A percentile compares a stretch with the other conserved stretches of the same genome.
These are phyloP conservation scores for Hypsibius dujardini DNA, from an alignment of 1,140 invertebrate genomes.

Conservation along the genomic window DNA sequence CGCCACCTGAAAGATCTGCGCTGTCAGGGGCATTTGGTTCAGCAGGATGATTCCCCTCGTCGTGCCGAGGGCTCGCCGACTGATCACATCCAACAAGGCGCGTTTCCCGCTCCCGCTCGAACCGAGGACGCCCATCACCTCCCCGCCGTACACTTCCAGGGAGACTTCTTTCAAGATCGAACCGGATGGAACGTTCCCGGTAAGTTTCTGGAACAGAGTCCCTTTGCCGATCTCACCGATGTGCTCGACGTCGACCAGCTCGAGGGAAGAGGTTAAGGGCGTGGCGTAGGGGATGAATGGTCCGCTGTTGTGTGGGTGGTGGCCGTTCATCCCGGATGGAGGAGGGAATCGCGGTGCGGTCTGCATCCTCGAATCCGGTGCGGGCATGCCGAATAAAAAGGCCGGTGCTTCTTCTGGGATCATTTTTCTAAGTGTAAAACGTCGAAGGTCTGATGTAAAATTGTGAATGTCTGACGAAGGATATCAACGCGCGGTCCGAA, in stretches of 20 bases:
- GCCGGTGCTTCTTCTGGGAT: no score
- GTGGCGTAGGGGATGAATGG: neutral
- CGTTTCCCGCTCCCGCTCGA: conserved; percentile 76
- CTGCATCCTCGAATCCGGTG: no score
- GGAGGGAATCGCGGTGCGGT: no score
- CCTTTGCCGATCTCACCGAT: conserved; percentile 64
- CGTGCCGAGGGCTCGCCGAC: conserved; percentile 43
- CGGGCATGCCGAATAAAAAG: no score
- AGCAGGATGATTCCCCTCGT: conserved; percentile 61
- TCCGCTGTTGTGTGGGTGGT: neutral
- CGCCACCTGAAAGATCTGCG: conserved; percentile 49
- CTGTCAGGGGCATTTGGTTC: conserved; percentile 58
- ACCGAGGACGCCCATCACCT: conserved; percentile 72
- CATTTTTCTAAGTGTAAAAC: no score
- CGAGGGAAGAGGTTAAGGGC: conserved; percentile 35
- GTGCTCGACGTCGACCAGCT: conserved; percentile 69
- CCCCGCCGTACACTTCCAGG: conserved; percentile 66
- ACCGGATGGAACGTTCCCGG: conserved; percentile 56
- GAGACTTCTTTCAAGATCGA: conserved; percentile 76
- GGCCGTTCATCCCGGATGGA: no score
- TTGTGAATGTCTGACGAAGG: no score
- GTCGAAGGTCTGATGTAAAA: no score
- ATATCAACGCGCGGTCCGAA: no score
- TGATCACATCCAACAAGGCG: conserved; percentile 70
- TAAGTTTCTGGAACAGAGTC: conserved; percentile 53